Evolutionary conservation across 2,797 vertebrate species (phyloP), one percentile per base, ranked within the genome.

Genomic region (Chaetodon trifasciatus): DNA sequence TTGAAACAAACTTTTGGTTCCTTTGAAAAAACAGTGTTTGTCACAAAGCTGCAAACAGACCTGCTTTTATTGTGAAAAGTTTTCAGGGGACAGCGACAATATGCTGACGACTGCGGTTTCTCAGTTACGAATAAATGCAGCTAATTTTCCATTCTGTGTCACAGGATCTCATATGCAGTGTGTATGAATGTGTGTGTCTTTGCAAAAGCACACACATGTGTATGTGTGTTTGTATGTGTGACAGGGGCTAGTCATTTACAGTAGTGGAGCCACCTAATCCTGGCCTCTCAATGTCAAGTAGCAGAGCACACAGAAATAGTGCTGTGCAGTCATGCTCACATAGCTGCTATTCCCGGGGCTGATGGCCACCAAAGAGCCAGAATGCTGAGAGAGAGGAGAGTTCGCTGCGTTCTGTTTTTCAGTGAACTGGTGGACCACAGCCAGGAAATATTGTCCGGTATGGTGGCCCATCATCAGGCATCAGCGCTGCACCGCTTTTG

Each of bases 261-360:
- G 92, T 94, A 92, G 90, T 92, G 86, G 87, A 91, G 91, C 92
- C 91, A 91, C 88, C 91, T 94, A 94, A 94, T 93, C 94, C 90
- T 11, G 55, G 88, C 90, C 90, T 94, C 92, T 94, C 94, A 94
- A 94, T 95, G 94, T 95, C 94, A 95, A 92, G 93, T 90, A 90
- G 90, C 90, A 82, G 81, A 82, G 86, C 86, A 82, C 90, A 93
- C 94, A 91, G 91, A 95, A 95, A 95, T 95, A 95, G 95, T 89
- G 91, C 71, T 6, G 88, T 94, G 94, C 87, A 89, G 95, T 95
- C 94, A 95, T 93, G 93, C 90, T 93, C 93, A 89, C 94, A 94
- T 93, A 93, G 89, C 91, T 94, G 92, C 94, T 95, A 95, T 95
- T 95, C 92, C 92, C 82, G 78, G 93, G 90, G 35, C 82, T 76